Conservation (phyloP, 1,140 invertebrate genomes). For the Solen grandis region DNA sequence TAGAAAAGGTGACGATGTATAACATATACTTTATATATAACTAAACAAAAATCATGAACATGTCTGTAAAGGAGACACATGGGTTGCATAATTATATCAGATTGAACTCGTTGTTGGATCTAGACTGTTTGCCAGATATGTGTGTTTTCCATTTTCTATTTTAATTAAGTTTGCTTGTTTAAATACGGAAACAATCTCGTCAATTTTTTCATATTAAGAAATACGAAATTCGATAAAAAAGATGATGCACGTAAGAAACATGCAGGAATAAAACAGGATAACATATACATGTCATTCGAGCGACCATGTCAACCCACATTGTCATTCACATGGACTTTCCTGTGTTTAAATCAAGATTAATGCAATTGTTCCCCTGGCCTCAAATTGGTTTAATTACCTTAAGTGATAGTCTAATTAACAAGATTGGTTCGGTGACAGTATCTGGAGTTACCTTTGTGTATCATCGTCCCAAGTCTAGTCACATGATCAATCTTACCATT, state of each 20-base stretch:
- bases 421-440: neutral
- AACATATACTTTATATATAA: no score
- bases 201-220: neutral
- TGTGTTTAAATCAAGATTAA: neutral
- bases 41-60: no score
- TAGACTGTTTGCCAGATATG: no score
- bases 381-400: neutral
- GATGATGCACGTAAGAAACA: neutral
- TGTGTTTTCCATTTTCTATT: no score
- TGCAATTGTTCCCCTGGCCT: neutral
- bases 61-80: no score
- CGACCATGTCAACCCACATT: neutral
- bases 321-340: no score
- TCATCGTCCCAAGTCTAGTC: neutral
- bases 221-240: neutral
- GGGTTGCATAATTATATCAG: no score
- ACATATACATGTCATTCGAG: neutral
- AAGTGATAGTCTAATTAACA: neutral
- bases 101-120: no score
- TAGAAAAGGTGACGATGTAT: no score
- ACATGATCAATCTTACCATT: neutral
- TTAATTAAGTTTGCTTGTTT: no score
- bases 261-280: neutral
- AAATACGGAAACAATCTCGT: no score
- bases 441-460: neutral